Conservation (phyloP, 2,888 invertebrate genomes). For the Catocala fraxini region DNA sequence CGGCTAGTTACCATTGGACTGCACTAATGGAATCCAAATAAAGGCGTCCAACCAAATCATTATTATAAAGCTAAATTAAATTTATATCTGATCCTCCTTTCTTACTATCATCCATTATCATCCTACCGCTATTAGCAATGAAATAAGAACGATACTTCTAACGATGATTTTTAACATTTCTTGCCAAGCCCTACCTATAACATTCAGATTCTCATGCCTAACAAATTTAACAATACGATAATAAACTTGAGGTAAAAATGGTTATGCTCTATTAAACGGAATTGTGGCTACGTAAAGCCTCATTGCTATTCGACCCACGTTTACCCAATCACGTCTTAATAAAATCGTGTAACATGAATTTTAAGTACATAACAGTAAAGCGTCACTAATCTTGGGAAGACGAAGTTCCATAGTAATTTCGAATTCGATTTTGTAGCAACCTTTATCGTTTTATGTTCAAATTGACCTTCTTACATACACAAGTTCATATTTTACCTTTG, state of each 20-base stretch:
- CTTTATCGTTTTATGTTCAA: constrained; percentile 35
- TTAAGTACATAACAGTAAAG: constrained; percentile 49
- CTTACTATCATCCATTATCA: neutral
- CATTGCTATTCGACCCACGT: constrained; percentile 57
- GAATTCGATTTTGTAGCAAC: constrained; percentile 28
- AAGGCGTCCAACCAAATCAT: too few relatives aligned
- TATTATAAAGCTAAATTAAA: too few relatives aligned
- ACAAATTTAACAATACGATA: constrained; percentile 28
- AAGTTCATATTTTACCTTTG: constrained; percentile 31
- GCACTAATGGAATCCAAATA: too few relatives aligned
- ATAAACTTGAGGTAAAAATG: constrained; percentile 35
- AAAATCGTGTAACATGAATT: constrained; percentile 61
- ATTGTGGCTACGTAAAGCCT: constrained; percentile 28
- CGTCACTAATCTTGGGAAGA: constrained; percentile 29
- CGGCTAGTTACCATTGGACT: too few relatives aligned
- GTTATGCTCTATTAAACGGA: constrained; percentile 26
- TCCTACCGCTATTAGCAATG: neutral
- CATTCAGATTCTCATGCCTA: neutral
- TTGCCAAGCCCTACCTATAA: neutral
- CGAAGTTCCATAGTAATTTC: constrained; percentile 27
- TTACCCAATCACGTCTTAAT: constrained; percentile 60
- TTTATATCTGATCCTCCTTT: too few relatives aligned
- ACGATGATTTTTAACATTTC: neutral
- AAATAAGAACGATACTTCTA: neutral
- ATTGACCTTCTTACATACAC: constrained; percentile 43